Percentiles rank a stretch among this genome's conserved stretches.
Conservation (phyloP, 2,888 invertebrate species). For the Heteropelma amictum region DNA sequence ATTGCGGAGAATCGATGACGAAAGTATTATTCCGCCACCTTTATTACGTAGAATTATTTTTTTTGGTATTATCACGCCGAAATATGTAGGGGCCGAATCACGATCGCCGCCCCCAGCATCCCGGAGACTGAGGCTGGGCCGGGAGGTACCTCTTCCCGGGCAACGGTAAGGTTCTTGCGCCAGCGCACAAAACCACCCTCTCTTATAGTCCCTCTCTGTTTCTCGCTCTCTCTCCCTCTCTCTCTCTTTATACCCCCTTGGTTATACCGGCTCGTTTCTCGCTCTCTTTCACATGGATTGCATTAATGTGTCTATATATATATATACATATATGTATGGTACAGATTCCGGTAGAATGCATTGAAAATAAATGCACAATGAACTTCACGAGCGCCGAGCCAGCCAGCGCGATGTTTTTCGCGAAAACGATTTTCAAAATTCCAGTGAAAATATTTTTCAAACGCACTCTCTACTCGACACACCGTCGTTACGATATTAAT, state of each 20-base stretch:
- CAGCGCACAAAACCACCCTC: slow-evolving; percentile 74
- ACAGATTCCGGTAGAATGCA: neutral
- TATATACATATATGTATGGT: too few relatives aligned
- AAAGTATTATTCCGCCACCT: slow-evolving; percentile 6
- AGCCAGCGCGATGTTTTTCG: too few relatives aligned
- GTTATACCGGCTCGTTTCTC: slow-evolving; percentile 7
- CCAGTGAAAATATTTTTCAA: too few relatives aligned
- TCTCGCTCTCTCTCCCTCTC: slow-evolving; percentile 55
- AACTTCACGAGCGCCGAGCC: neutral
- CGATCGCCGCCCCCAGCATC: slow-evolving; percentile 77
- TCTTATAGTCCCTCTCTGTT: slow-evolving; percentile 73
- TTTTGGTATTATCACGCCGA: slow-evolving; percentile 68
- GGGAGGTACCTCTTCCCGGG: slow-evolving; percentile 76
- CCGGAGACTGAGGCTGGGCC: slow-evolving; percentile 77
- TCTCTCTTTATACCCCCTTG: slow-evolving; percentile 4
- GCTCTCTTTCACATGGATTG: slow-evolving; percentile 5
- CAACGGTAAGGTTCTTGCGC: slow-evolving; percentile 75
- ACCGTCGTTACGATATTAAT: too few relatives aligned
- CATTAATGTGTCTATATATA: neutral
- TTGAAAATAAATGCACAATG: neutral
- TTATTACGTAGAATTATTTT: too few relatives aligned
- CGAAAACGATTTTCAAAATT: too few relatives aligned
- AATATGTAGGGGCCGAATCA: slow-evolving; percentile 73
- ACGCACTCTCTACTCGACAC: too few relatives aligned
- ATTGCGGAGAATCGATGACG: neutral